Conservation (phyloP, 2,113 vertebrate species). For the Psittacara wagleri region DNA sequence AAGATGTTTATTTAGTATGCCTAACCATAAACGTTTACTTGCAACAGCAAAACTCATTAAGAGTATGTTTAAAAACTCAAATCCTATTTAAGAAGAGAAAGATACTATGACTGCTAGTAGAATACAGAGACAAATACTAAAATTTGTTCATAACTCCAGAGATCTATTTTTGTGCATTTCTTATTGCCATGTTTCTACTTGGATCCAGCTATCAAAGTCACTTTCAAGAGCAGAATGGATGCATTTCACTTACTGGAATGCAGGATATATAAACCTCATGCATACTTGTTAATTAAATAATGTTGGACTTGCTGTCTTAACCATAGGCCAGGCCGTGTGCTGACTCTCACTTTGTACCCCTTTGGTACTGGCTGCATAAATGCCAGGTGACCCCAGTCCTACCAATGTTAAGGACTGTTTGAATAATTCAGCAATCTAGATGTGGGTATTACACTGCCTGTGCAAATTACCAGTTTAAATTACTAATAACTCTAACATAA, state of each 20-base stretch:
- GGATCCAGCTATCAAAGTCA: neutral
- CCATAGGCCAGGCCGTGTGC: neutral
- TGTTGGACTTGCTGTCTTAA: neutral
- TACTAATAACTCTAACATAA: neutral
- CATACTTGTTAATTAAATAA: neutral
- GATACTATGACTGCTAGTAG: neutral
- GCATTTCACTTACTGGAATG: neutral
- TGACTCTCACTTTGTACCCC: neutral
- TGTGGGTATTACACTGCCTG: neutral
- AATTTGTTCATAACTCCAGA: neutral
- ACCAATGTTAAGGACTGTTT: neutral
- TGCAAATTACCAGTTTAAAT: neutral
- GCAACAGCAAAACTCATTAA: neutral
- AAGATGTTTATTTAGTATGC: neutral
- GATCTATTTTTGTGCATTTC: neutral
- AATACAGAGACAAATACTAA: neutral
- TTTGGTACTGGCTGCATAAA: neutral
- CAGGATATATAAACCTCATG: neutral
- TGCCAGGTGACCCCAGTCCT: neutral
- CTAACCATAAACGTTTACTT: neutral
- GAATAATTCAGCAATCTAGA: neutral
- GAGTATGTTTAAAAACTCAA: neutral
- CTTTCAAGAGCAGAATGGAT: neutral
- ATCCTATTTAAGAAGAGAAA: neutral
- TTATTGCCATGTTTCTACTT: neutral